A percentile compares a stretch with the other conserved stretches of the same genome.
Evolutionary conservation across 2,888 invertebrate species (phyloP).

Genomic region (Lycocerus yunnanus): DNA sequence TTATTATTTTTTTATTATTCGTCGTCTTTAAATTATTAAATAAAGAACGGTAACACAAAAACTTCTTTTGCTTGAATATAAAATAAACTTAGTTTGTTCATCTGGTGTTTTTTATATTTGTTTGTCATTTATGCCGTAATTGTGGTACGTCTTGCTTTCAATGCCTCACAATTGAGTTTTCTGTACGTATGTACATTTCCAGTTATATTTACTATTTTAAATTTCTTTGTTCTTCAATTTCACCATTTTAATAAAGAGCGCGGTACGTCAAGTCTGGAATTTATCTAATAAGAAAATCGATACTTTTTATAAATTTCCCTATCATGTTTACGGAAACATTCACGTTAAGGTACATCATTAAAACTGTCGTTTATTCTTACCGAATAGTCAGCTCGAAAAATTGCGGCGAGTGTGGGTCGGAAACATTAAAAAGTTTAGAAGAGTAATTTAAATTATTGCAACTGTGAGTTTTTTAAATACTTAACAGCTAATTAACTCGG

Average conservation of each 20-base stretch:
- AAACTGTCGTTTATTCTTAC: not conserved
- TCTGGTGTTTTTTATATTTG: not conserved
- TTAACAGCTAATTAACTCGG: too few relatives aligned
- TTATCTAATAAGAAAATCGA: not conserved
- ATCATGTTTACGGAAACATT: not conserved
- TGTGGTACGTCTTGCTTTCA: not conserved
- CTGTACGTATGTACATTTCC: not conserved
- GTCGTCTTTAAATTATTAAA: slow-evolving; percentile 21
- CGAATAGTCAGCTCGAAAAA: not conserved
- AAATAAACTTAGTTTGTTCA: not conserved
- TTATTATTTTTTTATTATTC: slow-evolving; percentile 25
- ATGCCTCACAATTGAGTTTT: not conserved
- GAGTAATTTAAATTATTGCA: too few relatives aligned
- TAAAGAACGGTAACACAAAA: slow-evolving; percentile 12
- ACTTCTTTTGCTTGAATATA: not conserved
- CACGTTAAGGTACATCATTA: not conserved
- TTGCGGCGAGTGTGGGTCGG: not conserved
- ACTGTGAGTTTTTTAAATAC: too few relatives aligned
- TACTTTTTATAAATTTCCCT: not conserved
- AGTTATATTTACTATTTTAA: not conserved
- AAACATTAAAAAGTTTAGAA: too few relatives aligned
- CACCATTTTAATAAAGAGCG: not conserved
- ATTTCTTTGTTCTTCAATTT: too few relatives aligned
- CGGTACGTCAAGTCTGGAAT: not conserved
- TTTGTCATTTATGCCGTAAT: not conserved